Base-by-base conservation (phyloP, 2,113 vertebrate genomes). In the Miniopterus natalensis region DNA sequence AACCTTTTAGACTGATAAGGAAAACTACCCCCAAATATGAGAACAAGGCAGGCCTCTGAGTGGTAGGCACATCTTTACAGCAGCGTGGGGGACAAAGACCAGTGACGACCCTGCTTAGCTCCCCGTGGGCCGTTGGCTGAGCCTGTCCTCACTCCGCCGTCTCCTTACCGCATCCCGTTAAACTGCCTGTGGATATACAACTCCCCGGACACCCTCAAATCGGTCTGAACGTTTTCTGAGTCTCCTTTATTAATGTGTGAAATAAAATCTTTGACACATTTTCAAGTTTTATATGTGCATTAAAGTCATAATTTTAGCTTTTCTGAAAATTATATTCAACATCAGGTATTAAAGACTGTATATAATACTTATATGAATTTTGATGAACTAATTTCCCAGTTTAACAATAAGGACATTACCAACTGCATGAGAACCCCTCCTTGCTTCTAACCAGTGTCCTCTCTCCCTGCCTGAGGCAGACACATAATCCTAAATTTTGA, bases 81-180 rank as follows among this genome's bases (percentile, higher is more conserved):
- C 51, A 29, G 12, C 6, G 21, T 1, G 12, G 40, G 40, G 14
- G 5, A 5, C 5, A 31, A 25, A 47, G 66, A 5, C 66, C 66
- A 21, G n/a, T 1, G 9, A 21, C n/a, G n/a, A 8, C 17, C 66
- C n/a, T n/a, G 9, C 36, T 20, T 10, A 5, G 18, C n/a, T 20
- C 47, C 25, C 11, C 6, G 0, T 61, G 42, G 6, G 5, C 27
- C 27, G 3, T 27, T 36, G 53, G 15, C 40, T 45, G 65, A 11
- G 11, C 12, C 6, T 1, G 3, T 1, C 51, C 51, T 17, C 13
- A n/a, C 31, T 2, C 59, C 0, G n/a, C 0, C 11, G 12, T 59
- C 13, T 74, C 8, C 65, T 2, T 13, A 53, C 51, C 51, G 36
- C 3, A 17, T 53, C 51, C 51, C 31, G 31, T 81, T 40, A 36